Base-by-base conservation (phyloP, 64 coral and sea anemone species). In the Stylophora pistillata region DNA sequence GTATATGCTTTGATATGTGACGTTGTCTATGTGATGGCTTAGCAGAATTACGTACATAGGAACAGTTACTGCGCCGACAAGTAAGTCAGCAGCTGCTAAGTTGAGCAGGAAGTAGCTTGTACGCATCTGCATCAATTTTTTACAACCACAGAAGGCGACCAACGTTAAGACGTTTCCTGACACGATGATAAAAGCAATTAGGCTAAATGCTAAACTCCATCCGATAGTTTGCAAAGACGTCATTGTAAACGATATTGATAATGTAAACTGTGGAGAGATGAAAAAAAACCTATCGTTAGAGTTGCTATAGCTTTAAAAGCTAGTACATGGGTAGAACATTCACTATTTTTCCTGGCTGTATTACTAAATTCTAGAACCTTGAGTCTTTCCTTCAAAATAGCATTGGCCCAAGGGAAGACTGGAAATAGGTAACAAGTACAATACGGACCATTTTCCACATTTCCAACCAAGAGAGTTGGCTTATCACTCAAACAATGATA, bases 21-120 rank as follows among this genome's bases (percentile, higher is more conserved):
- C 73, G 60, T 80, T 94, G 30, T 77, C 30, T 17, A 94, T 31
- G 62, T 90, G 92, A 60, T 86, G 76, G 52, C 72, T 85, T 33
- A 94, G 30, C 32, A 94, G 88, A 18, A 73, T 52, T 41, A 94
- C 90, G 65, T 90, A 90, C 92, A 94, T 94, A n/a, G 92, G 92
- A 55, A 94, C 77, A 12, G 92, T 86, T 10, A 90, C 61, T 31
- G 78, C 56, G 6, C 92, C 92, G 4, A 94, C 89, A 21, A 94
- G 34, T 61, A 94, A 82, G 32, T 94, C 92, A 17, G 92, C 92
- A 3, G 64, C 65, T 54, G 92, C 87, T 30, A 94, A 61, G 71
- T 87, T 94, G 15, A 94, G 71, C 5, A 94, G 87, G 28, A 94
- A 90, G 62, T 86, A 94, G 74, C 92, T 89, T 61, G 88, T 64